Conservation (phyloP, 2,113 vertebrate species). For the Agelaius phoeniceus region DNA sequence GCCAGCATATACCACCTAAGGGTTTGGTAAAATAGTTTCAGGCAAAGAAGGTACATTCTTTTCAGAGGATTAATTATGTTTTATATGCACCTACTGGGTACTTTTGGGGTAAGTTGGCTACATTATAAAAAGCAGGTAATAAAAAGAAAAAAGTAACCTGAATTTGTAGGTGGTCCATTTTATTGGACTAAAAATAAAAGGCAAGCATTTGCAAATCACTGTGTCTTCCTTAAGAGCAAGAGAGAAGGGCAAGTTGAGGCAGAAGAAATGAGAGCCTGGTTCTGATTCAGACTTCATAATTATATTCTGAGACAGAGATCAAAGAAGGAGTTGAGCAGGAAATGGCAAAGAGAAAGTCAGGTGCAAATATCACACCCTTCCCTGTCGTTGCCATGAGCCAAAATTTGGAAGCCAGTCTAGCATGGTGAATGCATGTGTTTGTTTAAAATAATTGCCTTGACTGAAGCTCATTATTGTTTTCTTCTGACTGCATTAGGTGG, state of each 20-base stretch:
- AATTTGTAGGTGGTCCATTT: conserved; percentile 60
- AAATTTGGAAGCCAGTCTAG: background rate
- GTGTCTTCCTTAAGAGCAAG: conserved; percentile 21
- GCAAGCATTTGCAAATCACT: conserved; percentile 17
- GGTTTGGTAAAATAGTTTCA: background rate
- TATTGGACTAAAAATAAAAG: conserved; percentile 49
- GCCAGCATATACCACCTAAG: background rate
- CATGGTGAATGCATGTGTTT: background rate
- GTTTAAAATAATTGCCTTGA: background rate
- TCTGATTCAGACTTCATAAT: conserved; percentile 57
- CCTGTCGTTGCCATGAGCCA: background rate
- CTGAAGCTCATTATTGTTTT: background rate
- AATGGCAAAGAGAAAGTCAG: conserved; percentile 42
- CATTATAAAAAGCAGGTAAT: conserved; percentile 38
- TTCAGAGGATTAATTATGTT: conserved; percentile 49
- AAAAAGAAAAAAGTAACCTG: conserved; percentile 34
- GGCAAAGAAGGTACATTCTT: conserved; percentile 14
- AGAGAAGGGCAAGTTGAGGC: conserved; percentile 32
- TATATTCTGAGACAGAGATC: conserved; percentile 46
- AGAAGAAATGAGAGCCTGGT: conserved; percentile 13
- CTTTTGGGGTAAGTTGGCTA: conserved; percentile 22
- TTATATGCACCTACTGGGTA: conserved; percentile 8
- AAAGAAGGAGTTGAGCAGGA: conserved; percentile 32
- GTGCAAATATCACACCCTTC: conserved; percentile 22
- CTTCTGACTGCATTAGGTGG: background rate